Evolutionary conservation across 2,888 invertebrate species (phyloP).

Genomic region (Palloptera scutellata): DNA sequence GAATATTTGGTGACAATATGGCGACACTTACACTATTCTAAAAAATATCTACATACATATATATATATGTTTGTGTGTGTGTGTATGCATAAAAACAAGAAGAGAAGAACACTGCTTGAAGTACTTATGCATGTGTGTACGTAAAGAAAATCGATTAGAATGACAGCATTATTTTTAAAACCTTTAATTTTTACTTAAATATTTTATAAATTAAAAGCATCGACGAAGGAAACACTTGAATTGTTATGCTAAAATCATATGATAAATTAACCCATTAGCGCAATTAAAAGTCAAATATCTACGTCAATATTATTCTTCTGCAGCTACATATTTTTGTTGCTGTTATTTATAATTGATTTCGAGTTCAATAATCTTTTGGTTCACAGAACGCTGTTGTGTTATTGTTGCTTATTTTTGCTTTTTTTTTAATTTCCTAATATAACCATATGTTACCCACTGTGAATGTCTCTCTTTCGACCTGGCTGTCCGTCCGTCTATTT

Average conservation of each 20-base stretch:
- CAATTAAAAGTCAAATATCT: not conserved
- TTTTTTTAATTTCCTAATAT: not conserved
- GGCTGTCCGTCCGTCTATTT: not conserved
- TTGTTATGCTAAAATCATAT: too few relatives aligned
- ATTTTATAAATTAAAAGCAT: too few relatives aligned
- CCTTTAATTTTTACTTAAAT: too few relatives aligned
- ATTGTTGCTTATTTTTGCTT: not conserved
- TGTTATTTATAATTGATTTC: not conserved
- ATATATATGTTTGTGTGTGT: too few relatives aligned
- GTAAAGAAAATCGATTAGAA: too few relatives aligned
- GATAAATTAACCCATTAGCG: not conserved
- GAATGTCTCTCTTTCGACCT: not conserved
- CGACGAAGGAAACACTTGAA: too few relatives aligned
- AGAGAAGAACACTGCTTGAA: too few relatives aligned
- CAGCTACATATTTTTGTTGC: not conserved
- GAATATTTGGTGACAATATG: conserved; percentile 27
- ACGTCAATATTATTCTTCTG: not conserved
- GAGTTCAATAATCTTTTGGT: conserved; percentile 1
- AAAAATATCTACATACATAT: too few relatives aligned
- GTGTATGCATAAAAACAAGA: too few relatives aligned
- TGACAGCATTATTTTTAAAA: too few relatives aligned
- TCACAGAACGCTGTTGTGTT: not conserved
- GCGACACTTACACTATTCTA: not conserved
- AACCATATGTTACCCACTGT: not conserved
- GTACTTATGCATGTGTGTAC: too few relatives aligned